Base-by-base conservation (phyloP, 1,140 invertebrate genomes). In the Chlorops oryzae region DNA sequence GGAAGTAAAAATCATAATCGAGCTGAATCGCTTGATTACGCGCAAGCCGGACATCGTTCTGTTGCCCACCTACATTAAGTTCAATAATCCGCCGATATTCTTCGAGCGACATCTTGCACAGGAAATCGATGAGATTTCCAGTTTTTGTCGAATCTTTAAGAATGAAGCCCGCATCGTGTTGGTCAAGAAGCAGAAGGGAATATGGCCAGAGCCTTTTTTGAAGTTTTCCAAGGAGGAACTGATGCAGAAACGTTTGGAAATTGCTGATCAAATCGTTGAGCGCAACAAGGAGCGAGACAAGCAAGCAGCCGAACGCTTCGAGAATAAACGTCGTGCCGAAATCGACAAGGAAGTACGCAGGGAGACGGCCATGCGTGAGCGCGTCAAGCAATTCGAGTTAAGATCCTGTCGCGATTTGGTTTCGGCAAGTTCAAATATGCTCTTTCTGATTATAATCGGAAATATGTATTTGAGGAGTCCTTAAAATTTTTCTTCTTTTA, bases 1-100 rank as follows among this genome's bases (percentile, higher is more conserved):
- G 28, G 66, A 70, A 32, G 67, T 70, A 22, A 70, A 70, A 51
- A 70, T 70, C 25, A 65, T 64, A 3, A 70, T 70, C 52, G 67
- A 70, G 37, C 47, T 70, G 9, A 70, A 70, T 52, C 56, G 66
- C 5, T 45, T 70, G 24, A 65, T 70, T 20, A 70, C 61, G 13
- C 62, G 66, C 15, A 70, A 70, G 38, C 67, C 67, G 40, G 67
- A 70, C 27, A 61, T 70, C 42, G 62, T 70, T 1, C 57, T 70
- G 3, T 38, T 70, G 23, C 63, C 66, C 5, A 61, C 59, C 39
- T 70, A 70, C 49, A 40, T 70, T 0, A 70, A 70, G 35, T 70
- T 67, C 22, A 70, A 70, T 45, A 70, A 65, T 62, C 67, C 67
- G 10, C 67, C 67, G 5, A 70, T 70, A 56, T 70, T 67, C 34